Conservation (phyloP, 2,113 vertebrate genomes). For the Chloroceryle aenea region DNA sequence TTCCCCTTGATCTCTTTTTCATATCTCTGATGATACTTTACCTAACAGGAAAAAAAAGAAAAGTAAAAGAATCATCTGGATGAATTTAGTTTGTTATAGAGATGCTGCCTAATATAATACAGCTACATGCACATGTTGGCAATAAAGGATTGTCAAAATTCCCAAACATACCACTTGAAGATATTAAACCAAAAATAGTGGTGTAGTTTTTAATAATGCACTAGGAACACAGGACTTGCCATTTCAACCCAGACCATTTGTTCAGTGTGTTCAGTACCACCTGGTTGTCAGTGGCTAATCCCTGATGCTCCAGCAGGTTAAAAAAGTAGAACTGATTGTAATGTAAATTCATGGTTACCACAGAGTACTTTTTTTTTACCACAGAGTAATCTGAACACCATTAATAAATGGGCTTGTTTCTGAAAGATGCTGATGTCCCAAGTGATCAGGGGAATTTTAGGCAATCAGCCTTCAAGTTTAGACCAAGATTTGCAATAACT, state of each 20-base stretch:
- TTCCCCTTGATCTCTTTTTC: conserved; percentile 89
- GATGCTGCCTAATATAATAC: background rate
- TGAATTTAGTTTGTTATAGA: background rate
- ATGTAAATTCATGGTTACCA: background rate
- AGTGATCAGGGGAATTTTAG: background rate
- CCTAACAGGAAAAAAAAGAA: conserved; percentile 67
- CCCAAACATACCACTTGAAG: background rate
- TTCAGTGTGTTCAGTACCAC: background rate
- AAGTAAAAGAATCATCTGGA: background rate
- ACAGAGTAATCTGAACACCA: background rate
- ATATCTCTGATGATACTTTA: conserved; percentile 88
- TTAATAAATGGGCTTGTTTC: background rate
- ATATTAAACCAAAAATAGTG: background rate
- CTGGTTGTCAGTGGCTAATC: background rate
- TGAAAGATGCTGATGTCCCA: background rate
- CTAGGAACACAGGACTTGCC: background rate
- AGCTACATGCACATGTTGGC: background rate
- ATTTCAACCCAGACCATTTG: background rate
- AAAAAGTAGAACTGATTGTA: background rate
- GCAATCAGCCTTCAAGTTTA: background rate
- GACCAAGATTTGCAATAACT: background rate
- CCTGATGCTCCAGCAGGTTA: background rate
- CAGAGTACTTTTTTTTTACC: background rate
- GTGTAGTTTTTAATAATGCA: background rate
- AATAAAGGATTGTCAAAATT: background rate